Percentiles rank a stretch among this genome's conserved stretches.
phyloP scores from a whole-genome alignment of 2,113 vertebrate species.

The Prolemur simus region DNA sequence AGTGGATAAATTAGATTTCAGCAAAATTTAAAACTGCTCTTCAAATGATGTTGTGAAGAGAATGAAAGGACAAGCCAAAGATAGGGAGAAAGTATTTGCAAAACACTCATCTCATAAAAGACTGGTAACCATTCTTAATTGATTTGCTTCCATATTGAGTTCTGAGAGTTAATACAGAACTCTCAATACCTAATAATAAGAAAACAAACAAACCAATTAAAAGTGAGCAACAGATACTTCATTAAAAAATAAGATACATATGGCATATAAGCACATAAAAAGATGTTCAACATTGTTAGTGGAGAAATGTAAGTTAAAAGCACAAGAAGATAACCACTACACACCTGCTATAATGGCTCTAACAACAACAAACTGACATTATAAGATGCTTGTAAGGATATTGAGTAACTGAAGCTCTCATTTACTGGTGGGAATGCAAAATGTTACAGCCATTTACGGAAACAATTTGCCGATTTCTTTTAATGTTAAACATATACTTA shows the following conservation, averaged over 20 bases:
- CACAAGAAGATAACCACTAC: not conserved
- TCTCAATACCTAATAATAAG: not conserved
- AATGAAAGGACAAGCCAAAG: not conserved
- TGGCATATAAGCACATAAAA: not conserved
- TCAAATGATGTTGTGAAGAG: not conserved
- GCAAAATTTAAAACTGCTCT: not conserved
- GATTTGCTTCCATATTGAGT: too few relatives aligned
- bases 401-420: not conserved
- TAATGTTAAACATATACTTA: not conserved
- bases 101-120: not conserved
- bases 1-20: not conserved
- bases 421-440: not conserved
- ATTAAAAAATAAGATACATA: not conserved
- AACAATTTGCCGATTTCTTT: not conserved
- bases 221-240: not conserved
- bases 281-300: not conserved
- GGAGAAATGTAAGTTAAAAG: not conserved
- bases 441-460: not conserved
- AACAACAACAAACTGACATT: not conserved
- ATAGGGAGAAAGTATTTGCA: not conserved
- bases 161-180: not conserved
- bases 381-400: not conserved
- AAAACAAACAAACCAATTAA: not conserved
- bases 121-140: not conserved
- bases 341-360: not conserved